phyloP scores from a whole-genome alignment of 2,797 vertebrate genomes.

The Enteromius anoplus region DNA sequence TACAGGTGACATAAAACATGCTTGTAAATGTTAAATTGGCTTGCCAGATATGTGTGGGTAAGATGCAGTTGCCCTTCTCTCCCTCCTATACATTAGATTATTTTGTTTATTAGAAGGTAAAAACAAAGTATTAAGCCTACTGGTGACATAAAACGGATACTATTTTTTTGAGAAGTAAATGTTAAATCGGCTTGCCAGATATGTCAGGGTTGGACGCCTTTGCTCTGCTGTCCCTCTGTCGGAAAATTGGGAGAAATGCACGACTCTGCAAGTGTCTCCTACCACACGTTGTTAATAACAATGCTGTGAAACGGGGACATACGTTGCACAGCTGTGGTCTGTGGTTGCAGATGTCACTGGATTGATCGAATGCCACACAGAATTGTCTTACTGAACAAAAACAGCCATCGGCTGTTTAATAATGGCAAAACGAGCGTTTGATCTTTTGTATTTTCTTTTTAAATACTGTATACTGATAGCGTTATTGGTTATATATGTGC shows the following conservation, averaged over 20 bases:
- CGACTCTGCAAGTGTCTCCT: not conserved
- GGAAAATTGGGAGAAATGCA: constrained; percentile 44
- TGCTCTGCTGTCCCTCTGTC: constrained; percentile 36
- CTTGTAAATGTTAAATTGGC: not conserved
- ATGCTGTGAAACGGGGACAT: constrained; percentile 22
- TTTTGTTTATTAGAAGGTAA: not conserved
- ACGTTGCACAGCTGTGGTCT: constrained; percentile 41
- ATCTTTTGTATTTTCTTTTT: not conserved
- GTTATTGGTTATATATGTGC: not conserved
- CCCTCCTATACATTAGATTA: constrained; percentile 28
- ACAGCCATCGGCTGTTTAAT: constrained; percentile 36
- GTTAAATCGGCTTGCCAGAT: constrained; percentile 1
- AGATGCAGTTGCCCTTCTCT: not conserved
- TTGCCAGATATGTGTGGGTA: constrained; percentile 6
- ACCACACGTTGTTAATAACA: constrained; percentile 20
- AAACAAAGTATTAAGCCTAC: not conserved
- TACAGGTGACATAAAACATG: too few species aligned
- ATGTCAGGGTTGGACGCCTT: not conserved
- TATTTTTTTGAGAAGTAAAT: not conserved
- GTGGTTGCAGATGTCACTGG: constrained; percentile 42
- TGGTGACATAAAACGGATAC: not conserved
- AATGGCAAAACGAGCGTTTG: not conserved
- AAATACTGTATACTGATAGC: too few species aligned
- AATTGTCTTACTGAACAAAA: constrained; percentile 34
- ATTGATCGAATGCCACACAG: constrained; percentile 43